Percentiles rank a stretch among this genome's conserved stretches.
These are phyloP conservation scores for Arvicanthis niloticus DNA, from an alignment of 2,113 vertebrate species.

Conservation along the genomic window DNA sequence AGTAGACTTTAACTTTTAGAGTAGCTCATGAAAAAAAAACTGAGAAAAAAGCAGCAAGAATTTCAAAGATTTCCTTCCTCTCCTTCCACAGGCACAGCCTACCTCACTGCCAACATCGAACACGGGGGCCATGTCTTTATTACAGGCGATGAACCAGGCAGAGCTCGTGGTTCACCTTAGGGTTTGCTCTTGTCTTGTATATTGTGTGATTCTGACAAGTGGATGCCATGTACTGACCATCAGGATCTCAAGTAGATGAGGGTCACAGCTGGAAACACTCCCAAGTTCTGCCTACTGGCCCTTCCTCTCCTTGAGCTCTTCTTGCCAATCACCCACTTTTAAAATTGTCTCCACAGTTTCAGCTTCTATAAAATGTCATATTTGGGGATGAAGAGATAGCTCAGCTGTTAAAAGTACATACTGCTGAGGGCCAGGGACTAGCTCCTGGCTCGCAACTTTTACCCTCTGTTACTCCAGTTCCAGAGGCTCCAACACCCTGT, in stretches of 20 bases:
- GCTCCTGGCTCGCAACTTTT: not conserved
- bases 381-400: not conserved
- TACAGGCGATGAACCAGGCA: not conserved
- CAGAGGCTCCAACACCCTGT: not conserved
- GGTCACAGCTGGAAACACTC: not conserved
- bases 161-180: not conserved
- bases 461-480: not conserved
- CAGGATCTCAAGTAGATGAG: not conserved
- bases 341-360: not conserved
- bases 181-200: not conserved
- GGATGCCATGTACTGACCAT: not conserved
- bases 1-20: not conserved
- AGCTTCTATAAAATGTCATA: not conserved
- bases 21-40: not conserved
- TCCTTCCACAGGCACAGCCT: not conserved
- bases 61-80: not conserved
- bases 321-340: not conserved
- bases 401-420: not conserved
- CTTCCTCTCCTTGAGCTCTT: fast-evolving
- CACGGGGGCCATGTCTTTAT: not conserved
- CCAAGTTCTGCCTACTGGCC: not conserved
- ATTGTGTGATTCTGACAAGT: not conserved
- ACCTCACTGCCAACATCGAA: not conserved
- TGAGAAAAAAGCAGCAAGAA: not conserved
- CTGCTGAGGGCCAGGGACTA: not conserved